These are phyloP conservation scores for Oophaga sylvatica DNA, from an alignment of 2,797 vertebrate genomes.

Conservation along the genomic window DNA sequence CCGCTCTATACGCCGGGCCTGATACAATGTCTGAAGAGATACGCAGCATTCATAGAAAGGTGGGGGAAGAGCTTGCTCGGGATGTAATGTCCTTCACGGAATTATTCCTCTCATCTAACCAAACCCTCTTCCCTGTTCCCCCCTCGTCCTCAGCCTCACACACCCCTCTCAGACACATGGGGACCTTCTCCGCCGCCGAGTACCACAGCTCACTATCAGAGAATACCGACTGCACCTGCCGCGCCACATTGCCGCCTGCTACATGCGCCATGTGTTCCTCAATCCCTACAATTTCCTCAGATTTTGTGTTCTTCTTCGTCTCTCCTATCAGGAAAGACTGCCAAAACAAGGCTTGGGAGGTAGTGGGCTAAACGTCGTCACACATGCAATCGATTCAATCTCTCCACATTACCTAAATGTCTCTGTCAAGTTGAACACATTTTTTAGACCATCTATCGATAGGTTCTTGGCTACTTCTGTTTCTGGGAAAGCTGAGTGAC, in stretches of 20 bases:
- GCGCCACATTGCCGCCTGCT: background rate
- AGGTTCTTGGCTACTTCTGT: background rate
- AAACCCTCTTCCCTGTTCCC: slow-evolving; percentile 10
- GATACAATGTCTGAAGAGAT: slow-evolving; percentile 74
- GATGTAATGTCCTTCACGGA: slow-evolving; percentile 63
- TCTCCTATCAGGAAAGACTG: background rate
- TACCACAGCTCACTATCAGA: background rate
- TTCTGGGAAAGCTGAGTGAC: background rate
- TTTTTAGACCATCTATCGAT: background rate
- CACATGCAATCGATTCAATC: background rate
- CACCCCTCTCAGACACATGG: slow-evolving; percentile 47
- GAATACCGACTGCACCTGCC: slow-evolving; percentile 4
- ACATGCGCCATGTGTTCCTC: background rate
- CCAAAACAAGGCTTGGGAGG: background rate
- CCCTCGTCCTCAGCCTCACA: slow-evolving; percentile 31
- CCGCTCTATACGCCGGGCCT: slow-evolving; percentile 74
- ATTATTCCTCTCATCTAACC: slow-evolving; percentile 57
- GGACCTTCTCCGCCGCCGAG: slow-evolving; percentile 33
- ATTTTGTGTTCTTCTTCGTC: slow-evolving; percentile 2
- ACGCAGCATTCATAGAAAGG: slow-evolving; percentile 64
- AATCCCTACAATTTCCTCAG: background rate
- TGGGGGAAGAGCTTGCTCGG: slow-evolving; percentile 56
- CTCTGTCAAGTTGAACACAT: background rate
- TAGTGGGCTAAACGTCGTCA: background rate
- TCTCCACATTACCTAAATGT: background rate